Percentiles rank a stretch among this genome's conserved stretches.
Conservation (phyloP, 2,113 vertebrate species). For the Excalfactoria chinensis region DNA sequence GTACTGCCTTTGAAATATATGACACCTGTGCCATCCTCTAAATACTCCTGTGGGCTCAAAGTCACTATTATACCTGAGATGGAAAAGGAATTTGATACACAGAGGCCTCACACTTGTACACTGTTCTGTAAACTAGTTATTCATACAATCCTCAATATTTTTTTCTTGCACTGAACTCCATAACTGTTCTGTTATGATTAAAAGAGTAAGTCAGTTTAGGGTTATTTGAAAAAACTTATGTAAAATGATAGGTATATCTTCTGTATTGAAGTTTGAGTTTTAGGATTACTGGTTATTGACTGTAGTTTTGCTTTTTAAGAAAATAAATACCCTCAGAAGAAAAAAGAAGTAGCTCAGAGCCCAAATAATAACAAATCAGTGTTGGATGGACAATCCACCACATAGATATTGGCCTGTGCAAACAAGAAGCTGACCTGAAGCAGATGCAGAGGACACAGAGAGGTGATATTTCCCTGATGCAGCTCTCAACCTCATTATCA, state of each 20-base stretch:
- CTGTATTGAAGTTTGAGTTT: background rate
- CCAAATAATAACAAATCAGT: background rate
- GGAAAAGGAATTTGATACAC: background rate
- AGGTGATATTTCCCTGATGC: background rate
- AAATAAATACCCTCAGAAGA: background rate
- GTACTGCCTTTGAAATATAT: background rate
- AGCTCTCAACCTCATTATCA: background rate
- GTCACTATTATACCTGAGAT: background rate
- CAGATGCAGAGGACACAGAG: background rate
- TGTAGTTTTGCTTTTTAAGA: background rate
- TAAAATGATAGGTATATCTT: background rate
- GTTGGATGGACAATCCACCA: background rate
- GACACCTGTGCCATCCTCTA: background rate
- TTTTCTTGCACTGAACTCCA: background rate
- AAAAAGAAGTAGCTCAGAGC: background rate
- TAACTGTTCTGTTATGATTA: background rate
- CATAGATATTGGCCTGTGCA: background rate
- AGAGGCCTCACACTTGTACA: background rate
- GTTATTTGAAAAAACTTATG: background rate
- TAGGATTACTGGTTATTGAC: background rate
- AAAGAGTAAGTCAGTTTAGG: background rate
- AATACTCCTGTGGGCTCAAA: background rate
- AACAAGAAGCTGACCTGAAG: background rate
- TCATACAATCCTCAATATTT: background rate
- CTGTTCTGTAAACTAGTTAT: background rate